Evolutionary conservation across 2,113 vertebrate genomes (phyloP).

Genomic region (Clarias magur): DNA sequence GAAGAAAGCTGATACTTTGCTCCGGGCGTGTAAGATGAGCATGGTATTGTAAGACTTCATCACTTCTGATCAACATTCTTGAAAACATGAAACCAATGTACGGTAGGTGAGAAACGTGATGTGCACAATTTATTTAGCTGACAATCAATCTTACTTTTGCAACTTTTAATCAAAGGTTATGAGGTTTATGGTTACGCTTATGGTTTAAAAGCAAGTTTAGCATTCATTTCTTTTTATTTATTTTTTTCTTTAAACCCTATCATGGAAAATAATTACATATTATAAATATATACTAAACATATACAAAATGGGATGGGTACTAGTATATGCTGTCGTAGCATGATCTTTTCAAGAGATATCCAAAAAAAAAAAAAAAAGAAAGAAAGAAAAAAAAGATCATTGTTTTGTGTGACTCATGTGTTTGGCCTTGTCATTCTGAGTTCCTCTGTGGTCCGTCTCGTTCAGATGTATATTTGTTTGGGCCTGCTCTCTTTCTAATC

Average conservation of each 20-base stretch:
- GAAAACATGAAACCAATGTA: background rate
- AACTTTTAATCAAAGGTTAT: background rate
- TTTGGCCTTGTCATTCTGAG: background rate
- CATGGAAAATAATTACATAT: too few relatives aligned
- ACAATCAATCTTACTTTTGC: background rate
- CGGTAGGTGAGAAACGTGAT: background rate
- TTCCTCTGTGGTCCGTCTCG: background rate
- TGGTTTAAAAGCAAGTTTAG: background rate
- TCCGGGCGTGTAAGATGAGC: background rate
- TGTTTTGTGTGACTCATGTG: constrained; percentile 14
- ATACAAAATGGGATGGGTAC: background rate
- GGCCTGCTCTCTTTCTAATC: background rate
- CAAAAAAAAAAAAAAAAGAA: background rate
- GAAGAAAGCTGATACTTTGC: background rate
- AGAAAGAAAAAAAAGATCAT: too few relatives aligned
- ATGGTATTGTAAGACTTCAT: background rate
- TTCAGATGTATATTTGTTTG: constrained; percentile 18
- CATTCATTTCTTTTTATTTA: background rate
- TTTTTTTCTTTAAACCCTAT: background rate
- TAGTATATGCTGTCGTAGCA: background rate
- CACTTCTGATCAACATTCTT: background rate
- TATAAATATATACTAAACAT: too few relatives aligned
- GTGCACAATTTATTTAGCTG: background rate
- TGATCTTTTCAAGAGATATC: background rate
- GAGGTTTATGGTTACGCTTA: background rate